These are phyloP conservation scores for Sciaenops ocellatus DNA, from an alignment of 2,797 vertebrate genomes.

Conservation along the genomic window DNA sequence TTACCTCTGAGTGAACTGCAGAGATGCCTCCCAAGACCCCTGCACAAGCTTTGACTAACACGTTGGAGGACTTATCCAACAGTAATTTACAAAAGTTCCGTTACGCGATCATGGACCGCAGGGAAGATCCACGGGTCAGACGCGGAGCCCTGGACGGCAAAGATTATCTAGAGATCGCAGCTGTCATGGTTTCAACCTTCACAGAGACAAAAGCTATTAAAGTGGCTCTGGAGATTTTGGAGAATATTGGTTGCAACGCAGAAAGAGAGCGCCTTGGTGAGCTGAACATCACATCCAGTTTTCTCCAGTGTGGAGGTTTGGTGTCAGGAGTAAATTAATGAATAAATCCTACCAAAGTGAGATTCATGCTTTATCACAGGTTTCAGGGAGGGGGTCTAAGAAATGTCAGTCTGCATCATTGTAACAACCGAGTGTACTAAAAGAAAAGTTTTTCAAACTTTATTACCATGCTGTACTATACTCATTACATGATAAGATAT, in stretches of 20 bases:
- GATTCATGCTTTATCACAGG: too few relatives aligned
- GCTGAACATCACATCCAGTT: background rate
- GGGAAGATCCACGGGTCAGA: background rate
- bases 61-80: rapidly evolving
- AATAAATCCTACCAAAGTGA: too few relatives aligned
- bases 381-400: too few relatives aligned
- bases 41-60: rapidly evolving
- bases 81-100: rapidly evolving
- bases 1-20: background rate
- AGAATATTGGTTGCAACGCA: background rate
- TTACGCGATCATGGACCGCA: background rate
- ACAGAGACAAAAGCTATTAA: background rate
- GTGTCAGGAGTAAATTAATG: background rate
- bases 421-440: too few relatives aligned
- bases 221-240: background rate
- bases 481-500: too few relatives aligned
- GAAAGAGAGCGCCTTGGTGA: background rate
- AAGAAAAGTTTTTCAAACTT: too few relatives aligned
- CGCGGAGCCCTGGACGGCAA: background rate
- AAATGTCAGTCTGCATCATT: too few relatives aligned
- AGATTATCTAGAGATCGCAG: rapidly evolving
- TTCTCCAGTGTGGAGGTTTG: background rate
- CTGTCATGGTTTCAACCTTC: background rate
- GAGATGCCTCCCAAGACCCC: background rate
- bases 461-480: too few relatives aligned